These are phyloP conservation scores for Syritta pipiens DNA, from an alignment of 2,888 invertebrate species.

Conservation along the genomic window DNA sequence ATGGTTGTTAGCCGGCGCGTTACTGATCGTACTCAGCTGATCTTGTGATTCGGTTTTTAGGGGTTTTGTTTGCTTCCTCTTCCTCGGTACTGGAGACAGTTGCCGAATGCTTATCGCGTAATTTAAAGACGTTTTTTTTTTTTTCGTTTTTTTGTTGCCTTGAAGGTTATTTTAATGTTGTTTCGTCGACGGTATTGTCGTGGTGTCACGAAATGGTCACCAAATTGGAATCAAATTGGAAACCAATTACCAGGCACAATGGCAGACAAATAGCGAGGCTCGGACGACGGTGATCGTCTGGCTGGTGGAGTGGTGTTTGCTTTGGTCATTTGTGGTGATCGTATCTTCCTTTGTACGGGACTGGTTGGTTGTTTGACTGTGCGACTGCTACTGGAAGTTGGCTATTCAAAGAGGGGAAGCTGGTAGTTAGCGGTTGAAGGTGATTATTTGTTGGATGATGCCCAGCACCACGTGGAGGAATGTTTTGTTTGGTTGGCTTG, in stretches of 20 bases:
- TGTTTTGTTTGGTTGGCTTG: background rate
- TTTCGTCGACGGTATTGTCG: slow-evolving; percentile 8
- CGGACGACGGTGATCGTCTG: no score
- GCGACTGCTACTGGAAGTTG: slow-evolving; percentile 45
- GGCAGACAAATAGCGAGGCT: slow-evolving; percentile 21
- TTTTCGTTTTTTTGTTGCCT: slow-evolving; percentile 21
- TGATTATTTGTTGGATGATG: slow-evolving; percentile 44
- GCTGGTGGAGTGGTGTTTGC: slow-evolving; percentile 18
- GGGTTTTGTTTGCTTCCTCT: slow-evolving; percentile 55
- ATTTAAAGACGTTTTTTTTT: slow-evolving; percentile 7
- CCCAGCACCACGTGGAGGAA: slow-evolving; percentile 9
- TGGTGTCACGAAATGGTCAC: slow-evolving; percentile 63
- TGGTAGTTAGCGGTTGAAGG: slow-evolving; percentile 45
- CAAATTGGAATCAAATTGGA: slow-evolving; percentile 62
- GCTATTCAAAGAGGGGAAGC: slow-evolving; percentile 38
- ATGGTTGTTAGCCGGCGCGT: slow-evolving; percentile 7
- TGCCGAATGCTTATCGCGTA: slow-evolving; percentile 8
- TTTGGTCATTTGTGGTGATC: slow-evolving; percentile 27
- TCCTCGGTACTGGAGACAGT: slow-evolving; percentile 44
- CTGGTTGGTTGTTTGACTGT: slow-evolving; percentile 20
- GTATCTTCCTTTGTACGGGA: slow-evolving; percentile 19
- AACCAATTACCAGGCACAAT: slow-evolving; percentile 60
- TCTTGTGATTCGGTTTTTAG: slow-evolving; percentile 46
- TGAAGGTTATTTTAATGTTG: slow-evolving; percentile 27
- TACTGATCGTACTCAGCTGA: slow-evolving; percentile 17